Base-by-base conservation (phyloP, 2,113 vertebrate genomes). In the Sterna hirundo region DNA sequence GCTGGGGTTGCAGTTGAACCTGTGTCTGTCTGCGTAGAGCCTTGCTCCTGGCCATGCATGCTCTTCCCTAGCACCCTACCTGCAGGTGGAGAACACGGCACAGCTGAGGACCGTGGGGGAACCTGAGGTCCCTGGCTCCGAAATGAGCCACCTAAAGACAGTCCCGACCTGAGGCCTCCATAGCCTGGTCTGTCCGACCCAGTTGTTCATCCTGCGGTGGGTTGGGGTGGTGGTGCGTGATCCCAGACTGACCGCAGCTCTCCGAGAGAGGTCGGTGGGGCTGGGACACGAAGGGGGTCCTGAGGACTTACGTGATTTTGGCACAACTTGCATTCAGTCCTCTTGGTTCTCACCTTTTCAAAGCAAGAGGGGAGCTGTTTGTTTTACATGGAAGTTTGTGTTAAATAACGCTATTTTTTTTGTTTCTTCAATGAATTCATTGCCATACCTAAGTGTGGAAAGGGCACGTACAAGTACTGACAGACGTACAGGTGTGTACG, bases 221-320 rank as follows among this genome's bases (percentile, higher is more conserved):
- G 71, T 7, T 20, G 7, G 40, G 2, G 1, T 9, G n/a, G 72
- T 3, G 30, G 44, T 20, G 44, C 30, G 13, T 21, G 34, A 34
- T 47, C 66, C 5, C 0, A 5, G 34, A 19, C 21, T 0, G 0
- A 10, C 17, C 10, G 2, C 7, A 2, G 55, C n/a, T 20, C 40
- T 62, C 15, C 1, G 0, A 6, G 22, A n/a, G 42, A 20, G 27
- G 23, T 55, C 5, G 2, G 19, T 29, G 57, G 29, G 23, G 58
- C 20, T 17, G 40, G 8, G 29, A 7, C 15, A 4, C 16, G 1
- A 16, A 51, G 52, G 25, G 30, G 29, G 15, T 29, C 40, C 54
- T 6, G 7, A n/a, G 25, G 34, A 26, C 40, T 40, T 17, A 32
- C 5, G 22, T 46, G 52, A 9, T 34, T 40, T 61, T 52, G 10